A percentile compares a stretch with the other conserved stretches of the same genome.
phyloP scores from a whole-genome alignment of 1,140 invertebrate species.

The Drosophila ananassae region DNA sequence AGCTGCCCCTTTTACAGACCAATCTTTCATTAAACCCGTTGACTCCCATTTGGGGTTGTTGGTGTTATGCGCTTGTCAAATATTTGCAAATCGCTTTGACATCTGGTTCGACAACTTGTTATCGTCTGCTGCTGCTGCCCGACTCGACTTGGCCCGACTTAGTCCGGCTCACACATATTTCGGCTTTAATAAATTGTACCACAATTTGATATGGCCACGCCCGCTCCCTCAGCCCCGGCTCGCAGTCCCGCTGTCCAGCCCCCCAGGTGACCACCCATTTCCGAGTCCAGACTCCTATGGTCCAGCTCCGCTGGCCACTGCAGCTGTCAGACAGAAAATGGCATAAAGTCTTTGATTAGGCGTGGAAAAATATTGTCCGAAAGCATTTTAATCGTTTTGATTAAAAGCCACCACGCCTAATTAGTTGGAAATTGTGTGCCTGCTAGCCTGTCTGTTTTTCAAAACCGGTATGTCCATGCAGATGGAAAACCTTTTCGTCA shows the following conservation, averaged over 20 bases:
- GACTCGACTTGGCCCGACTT: slow-evolving; percentile 39
- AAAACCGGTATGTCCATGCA: slow-evolving; percentile 52
- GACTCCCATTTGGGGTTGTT: slow-evolving; percentile 20
- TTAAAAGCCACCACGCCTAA: slow-evolving; percentile 82
- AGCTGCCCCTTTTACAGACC: background rate
- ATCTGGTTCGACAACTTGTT: slow-evolving; percentile 83
- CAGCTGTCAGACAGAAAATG: slow-evolving; percentile 80
- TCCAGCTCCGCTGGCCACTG: slow-evolving; percentile 41
- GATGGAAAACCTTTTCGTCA: slow-evolving; percentile 71
- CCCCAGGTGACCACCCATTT: slow-evolving; percentile 26
- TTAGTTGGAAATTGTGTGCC: slow-evolving; percentile 68
- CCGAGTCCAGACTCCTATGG: slow-evolving; percentile 25
- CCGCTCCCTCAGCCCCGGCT: slow-evolving; percentile 25
- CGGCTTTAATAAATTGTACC: slow-evolving; percentile 82
- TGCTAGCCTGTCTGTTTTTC: background rate
- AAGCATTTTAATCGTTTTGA: slow-evolving; percentile 83
- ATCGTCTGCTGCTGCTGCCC: slow-evolving; percentile 54
- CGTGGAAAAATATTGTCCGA: slow-evolving; percentile 82
- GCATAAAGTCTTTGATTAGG: slow-evolving; percentile 78
- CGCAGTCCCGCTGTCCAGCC: slow-evolving; percentile 20
- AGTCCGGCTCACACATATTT: slow-evolving; percentile 72
- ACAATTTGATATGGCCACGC: slow-evolving; percentile 80
- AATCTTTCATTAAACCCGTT: slow-evolving; percentile 24
- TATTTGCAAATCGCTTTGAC: slow-evolving; percentile 83
- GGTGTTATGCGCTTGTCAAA: slow-evolving; percentile 79